A percentile compares a stretch with the other conserved stretches of the same genome.
Conservation (phyloP, 2,888 invertebrate genomes). For the Yponomeuta sedellus region DNA sequence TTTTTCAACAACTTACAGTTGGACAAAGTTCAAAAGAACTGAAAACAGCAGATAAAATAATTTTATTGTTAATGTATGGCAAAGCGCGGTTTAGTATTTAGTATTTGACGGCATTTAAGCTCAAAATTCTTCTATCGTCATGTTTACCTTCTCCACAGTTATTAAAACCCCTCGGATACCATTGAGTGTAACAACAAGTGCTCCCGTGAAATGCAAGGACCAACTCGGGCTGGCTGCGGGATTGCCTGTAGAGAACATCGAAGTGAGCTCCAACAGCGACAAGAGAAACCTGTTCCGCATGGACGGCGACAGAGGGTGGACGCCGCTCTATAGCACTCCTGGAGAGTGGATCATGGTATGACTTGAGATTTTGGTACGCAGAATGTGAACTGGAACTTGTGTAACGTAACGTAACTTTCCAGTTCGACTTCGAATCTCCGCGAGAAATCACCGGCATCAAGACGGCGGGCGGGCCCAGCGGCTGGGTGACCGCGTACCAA, state of each 20-base stretch:
- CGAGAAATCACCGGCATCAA: conserved; percentile 86
- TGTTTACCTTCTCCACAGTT: too few relatives aligned
- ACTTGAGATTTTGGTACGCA: not conserved
- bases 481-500: conserved; percentile 86
- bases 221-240: conserved; percentile 83
- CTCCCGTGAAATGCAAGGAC: conserved; percentile 78
- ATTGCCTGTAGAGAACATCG: conserved; percentile 80
- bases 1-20: too few relatives aligned
- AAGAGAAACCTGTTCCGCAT: conserved; percentile 61
- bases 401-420: conserved; percentile 25
- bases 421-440: conserved; percentile 86
- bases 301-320: conserved; percentile 76
- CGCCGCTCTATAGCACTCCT: conserved; percentile 79
- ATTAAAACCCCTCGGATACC: too few relatives aligned
- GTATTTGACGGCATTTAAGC: too few relatives aligned
- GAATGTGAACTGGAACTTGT: conserved; percentile 16
- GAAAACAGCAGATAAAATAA: too few relatives aligned
- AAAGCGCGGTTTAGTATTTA: too few relatives aligned
- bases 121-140: too few relatives aligned
- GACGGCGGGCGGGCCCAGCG: conserved; percentile 82
- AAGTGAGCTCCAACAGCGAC: conserved; percentile 78
- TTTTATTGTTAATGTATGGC: too few relatives aligned
- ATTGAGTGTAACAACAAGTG: conserved; percentile 27
- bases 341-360: conserved; percentile 82
- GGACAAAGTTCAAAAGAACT: too few relatives aligned